A percentile compares a stretch with the other conserved stretches of the same genome.
Conservation (phyloP, 2,888 invertebrate species). For the Dioctria linearis region DNA sequence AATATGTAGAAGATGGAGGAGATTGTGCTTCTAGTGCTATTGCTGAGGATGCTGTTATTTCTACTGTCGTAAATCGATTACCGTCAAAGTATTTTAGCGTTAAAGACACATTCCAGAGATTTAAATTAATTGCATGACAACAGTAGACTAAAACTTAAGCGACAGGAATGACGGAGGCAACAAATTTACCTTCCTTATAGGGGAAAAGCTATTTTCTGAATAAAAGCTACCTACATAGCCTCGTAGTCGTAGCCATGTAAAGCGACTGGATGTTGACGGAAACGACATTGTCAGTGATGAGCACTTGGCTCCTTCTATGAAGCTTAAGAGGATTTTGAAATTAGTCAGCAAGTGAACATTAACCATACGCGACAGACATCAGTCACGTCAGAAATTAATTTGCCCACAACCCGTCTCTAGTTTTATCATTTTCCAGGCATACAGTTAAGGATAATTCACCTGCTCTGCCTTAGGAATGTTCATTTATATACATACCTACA, state of each 20-base stretch:
- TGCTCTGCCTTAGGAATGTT: too few relatives aligned
- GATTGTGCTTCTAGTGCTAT: too few relatives aligned
- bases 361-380: conserved; percentile 28
- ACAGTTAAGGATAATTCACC: neutral
- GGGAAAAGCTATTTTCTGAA: neutral
- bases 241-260: neutral
- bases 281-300: neutral
- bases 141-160: neutral
- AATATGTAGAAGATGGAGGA: too few relatives aligned
- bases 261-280: neutral
- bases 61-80: conserved; percentile 6
- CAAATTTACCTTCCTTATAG: neutral
- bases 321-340: conserved; percentile 27
- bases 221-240: neutral
- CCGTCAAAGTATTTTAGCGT: conserved; percentile 4
- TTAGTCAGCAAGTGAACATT: conserved; percentile 30
- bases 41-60: too few relatives aligned
- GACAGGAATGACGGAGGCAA: neutral
- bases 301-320: neutral
- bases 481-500: too few relatives aligned
- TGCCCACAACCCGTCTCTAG: neutral
- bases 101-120: conserved; percentile 19
- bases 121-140: conserved; percentile 18
- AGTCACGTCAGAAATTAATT: conserved; percentile 24
- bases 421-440: conserved; percentile 12